phyloP scores from a whole-genome alignment of 2,888 invertebrate species.

The Zygogramma bicolorata region DNA sequence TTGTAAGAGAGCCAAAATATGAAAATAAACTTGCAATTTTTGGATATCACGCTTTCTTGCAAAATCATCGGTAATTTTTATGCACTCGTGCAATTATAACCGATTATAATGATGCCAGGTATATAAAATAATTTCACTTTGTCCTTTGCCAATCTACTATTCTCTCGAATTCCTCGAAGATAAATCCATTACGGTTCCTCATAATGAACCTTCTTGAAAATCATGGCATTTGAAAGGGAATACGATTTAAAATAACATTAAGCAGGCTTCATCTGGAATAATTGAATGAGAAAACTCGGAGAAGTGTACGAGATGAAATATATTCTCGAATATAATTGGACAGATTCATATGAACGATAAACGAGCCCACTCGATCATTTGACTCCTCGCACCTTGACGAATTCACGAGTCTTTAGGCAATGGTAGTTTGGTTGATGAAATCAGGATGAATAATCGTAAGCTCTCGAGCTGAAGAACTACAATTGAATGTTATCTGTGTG shows the following conservation, averaged over 20 bases:
- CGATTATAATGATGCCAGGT: no score
- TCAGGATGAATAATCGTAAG: no score
- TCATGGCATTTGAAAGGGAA: background rate
- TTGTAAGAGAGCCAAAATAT: no score
- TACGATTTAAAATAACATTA: conserved; percentile 3
- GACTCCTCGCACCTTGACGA: conserved; percentile 36
- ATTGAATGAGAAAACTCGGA: conserved; percentile 54
- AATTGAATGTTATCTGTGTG: no score
- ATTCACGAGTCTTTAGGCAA: background rate
- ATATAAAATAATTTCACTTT: no score
- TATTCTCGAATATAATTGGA: conserved; percentile 54
- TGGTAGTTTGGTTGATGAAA: background rate
- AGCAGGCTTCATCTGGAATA: conserved; percentile 33
- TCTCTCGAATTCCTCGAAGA: background rate
- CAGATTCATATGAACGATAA: conserved; percentile 56
- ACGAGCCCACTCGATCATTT: conserved; percentile 50
- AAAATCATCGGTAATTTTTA: no score
- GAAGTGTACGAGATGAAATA: conserved; percentile 49
- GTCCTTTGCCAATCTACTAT: no score
- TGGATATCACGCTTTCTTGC: no score
- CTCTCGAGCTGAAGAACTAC: no score
- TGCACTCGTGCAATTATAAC: no score
- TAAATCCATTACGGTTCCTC: background rate
- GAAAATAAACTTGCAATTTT: no score
- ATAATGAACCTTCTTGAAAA: background rate